Base-by-base conservation (phyloP, 1,140 invertebrate genomes). In the Tyrophagus putrescentiae region DNA sequence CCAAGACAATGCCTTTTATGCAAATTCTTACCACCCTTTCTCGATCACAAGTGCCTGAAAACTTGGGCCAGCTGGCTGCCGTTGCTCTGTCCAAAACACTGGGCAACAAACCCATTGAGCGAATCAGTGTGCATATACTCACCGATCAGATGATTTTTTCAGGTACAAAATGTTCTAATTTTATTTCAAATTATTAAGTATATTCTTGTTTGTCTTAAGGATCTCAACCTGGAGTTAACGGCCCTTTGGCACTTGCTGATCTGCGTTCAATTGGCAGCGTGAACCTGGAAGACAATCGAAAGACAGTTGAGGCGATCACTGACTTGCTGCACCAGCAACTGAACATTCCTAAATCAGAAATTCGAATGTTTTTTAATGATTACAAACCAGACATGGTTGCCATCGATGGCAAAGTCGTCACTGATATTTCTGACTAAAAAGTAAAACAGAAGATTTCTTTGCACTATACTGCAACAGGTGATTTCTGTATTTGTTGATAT, bases 1-100 rank as follows among this genome's bases (percentile, higher is more conserved):
- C n/a, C n/a, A n/a, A n/a, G n/a, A 53, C 23, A 7, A 54, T 54
- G 52, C 52, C 52, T n/a, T 33, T 54, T 54, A 16, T 54, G 27
- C 52, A 54, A 27, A 31, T 54, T 4, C 39, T 54, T 16, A 54
- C 52, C 18, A 54, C 52, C 1, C 3, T 54, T 3, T 3, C 52
- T 3, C 52, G 52, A 3, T 27, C 52, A 1, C 52, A 31, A 54
- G 25, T 54, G n/a, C 52, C 52, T 9, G 52, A 54, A n/a, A 54
- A 54, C 39, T 25, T 54, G 21, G 52, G 52, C 27, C 52, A 13
- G 39, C 9, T 54, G 25, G n/a, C 39, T 9, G 52, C 52, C 11
- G 3, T n/a, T 3, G 11, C 25, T 21, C 27, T 54, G 25, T 54
- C 52, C n/a, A 32, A 28, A 31, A 54, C 52, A 54, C 21, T 54